Percentiles rank a stretch among this genome's conserved stretches.
Conservation (phyloP, 2,113 vertebrate species). For the Neodon shergylaensis region DNA sequence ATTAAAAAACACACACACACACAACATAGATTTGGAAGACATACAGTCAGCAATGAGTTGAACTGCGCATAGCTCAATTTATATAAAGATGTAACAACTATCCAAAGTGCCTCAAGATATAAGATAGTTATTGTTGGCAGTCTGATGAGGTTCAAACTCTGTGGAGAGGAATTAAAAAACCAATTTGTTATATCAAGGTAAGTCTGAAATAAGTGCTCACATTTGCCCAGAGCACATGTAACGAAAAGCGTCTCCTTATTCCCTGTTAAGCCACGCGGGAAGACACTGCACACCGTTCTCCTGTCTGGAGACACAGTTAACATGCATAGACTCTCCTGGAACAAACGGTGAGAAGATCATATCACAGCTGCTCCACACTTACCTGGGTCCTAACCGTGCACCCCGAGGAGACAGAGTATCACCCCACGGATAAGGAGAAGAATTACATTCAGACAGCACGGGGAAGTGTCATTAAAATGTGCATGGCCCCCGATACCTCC, state of each 20-base stretch:
- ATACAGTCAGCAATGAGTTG: slow-evolving; percentile 33
- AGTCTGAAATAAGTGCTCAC: slow-evolving; percentile 69
- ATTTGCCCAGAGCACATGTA: slow-evolving; percentile 58
- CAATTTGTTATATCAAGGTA: slow-evolving; percentile 69
- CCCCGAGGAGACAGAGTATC: background rate
- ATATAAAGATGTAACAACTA: slow-evolving; percentile 55
- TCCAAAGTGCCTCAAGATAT: slow-evolving; percentile 65
- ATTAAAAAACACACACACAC: no score
- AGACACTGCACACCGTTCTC: background rate
- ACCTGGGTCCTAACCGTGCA: background rate
- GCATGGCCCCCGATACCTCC: background rate
- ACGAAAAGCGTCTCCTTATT: slow-evolving; percentile 28
- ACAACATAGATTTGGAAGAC: background rate
- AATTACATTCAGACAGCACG: background rate
- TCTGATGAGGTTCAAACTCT: slow-evolving; percentile 65
- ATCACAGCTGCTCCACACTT: background rate
- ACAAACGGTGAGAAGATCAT: background rate
- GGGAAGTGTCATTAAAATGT: background rate
- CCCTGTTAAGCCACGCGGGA: background rate
- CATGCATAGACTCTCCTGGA: background rate
- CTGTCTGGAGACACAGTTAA: background rate
- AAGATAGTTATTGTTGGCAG: slow-evolving; percentile 69
- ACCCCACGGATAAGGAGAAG: background rate
- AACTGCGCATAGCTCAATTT: slow-evolving; percentile 49
- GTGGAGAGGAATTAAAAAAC: slow-evolving; percentile 56